phyloP scores from a whole-genome alignment of 2,888 invertebrate genomes.

The Nemoura dubitans region DNA sequence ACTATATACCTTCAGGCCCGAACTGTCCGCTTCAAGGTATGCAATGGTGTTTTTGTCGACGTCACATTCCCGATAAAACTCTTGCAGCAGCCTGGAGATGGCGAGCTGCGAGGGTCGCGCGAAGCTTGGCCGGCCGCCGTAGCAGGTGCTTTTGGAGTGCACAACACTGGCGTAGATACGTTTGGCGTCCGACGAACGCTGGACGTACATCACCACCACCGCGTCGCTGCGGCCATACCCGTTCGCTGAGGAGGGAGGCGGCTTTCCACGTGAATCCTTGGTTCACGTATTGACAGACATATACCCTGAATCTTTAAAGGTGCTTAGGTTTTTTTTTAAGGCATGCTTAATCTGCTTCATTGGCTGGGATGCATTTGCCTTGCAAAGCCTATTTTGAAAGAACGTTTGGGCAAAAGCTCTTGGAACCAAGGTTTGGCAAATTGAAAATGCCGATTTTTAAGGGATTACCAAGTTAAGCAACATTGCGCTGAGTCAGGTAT shows the following conservation, averaged over 20 bases:
- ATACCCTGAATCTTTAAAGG: no score
- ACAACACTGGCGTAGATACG: conserved; percentile 73
- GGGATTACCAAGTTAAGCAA: no score
- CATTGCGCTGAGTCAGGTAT: no score
- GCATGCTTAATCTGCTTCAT: no score
- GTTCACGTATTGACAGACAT: no score
- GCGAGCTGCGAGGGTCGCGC: conserved; percentile 51
- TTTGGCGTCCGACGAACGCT: conserved; percentile 67
- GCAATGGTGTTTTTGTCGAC: conserved; percentile 75
- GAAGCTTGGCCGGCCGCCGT: conserved; percentile 69
- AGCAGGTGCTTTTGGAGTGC: conserved; percentile 83
- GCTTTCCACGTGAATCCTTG: no score
- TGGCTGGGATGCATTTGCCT: no score
- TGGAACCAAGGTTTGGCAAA: no score
- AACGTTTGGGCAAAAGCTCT: no score
- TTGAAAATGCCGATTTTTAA: no score
- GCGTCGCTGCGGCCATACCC: conserved; percentile 63
- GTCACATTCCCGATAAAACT: conserved; percentile 67
- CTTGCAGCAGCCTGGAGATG: conserved; percentile 57
- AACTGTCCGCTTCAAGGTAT: conserved; percentile 87
- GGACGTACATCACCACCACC: conserved; percentile 59
- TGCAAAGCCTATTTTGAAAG: no score
- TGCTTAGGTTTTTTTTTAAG: no score
- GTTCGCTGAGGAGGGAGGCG: conserved; percentile 55
- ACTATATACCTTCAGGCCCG: conserved; percentile 65